Evolutionary conservation across 2,797 vertebrate genomes (phyloP).

Genomic region (Scyliorhinus canicula): DNA sequence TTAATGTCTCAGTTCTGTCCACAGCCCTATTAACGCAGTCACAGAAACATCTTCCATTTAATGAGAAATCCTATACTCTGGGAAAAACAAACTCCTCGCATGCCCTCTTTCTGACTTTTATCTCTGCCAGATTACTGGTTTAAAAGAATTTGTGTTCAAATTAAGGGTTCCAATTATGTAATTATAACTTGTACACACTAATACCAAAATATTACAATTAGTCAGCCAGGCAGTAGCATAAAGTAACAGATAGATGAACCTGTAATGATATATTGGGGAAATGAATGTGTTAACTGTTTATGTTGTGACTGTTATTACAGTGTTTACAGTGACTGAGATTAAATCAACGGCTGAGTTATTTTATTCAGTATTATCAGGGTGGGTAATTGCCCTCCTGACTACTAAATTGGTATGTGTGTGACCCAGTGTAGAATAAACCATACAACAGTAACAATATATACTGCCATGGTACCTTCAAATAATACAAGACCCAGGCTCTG

Average conservation of each 20-base stretch:
- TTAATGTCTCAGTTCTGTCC: no score
- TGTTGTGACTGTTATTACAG: constrained; percentile 10
- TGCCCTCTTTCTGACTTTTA: background rate
- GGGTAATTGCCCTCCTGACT: background rate
- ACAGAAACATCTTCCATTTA: background rate
- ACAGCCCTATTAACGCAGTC: background rate
- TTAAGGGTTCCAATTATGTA: constrained; percentile 30
- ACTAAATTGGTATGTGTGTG: background rate
- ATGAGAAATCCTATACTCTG: background rate
- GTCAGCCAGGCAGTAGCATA: background rate
- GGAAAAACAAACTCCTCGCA: background rate
- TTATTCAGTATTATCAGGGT: background rate
- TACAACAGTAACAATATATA: background rate
- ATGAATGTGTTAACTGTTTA: constrained; percentile 31
- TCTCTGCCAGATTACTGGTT: background rate
- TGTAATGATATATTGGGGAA: background rate
- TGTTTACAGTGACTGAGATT: constrained; percentile 18
- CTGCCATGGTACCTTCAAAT: background rate
- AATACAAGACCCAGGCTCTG: background rate
- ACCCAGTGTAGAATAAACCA: background rate
- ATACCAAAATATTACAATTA: constrained; percentile 17
- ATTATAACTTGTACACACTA: background rate
- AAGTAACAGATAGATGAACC: background rate
- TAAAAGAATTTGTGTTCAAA: background rate
- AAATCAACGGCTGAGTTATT: background rate